Evolutionary conservation across 2,113 vertebrate genomes (phyloP).

Genomic region (Syngnathoides biaculeatus): DNA sequence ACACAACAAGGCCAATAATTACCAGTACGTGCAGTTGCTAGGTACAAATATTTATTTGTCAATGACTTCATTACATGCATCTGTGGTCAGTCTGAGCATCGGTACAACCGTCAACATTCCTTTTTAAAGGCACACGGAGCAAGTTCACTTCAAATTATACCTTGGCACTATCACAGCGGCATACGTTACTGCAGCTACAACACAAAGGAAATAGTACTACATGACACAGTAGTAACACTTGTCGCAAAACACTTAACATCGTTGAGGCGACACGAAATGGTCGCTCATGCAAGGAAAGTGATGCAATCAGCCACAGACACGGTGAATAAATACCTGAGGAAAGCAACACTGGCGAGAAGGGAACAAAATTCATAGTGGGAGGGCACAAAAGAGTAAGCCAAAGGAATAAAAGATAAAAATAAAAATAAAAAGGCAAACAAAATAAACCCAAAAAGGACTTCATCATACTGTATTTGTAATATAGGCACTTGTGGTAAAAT

Average conservation of each 20-base stretch:
- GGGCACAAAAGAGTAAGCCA: neutral
- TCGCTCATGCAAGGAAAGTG: slow-evolving; percentile 3
- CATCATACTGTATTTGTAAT: neutral
- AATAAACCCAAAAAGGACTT: neutral
- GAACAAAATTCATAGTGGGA: neutral
- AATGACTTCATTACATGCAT: neutral
- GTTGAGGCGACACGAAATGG: neutral
- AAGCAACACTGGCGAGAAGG: neutral
- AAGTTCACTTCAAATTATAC: neutral
- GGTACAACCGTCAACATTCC: neutral
- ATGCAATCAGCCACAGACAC: neutral
- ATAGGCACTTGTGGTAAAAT: slow-evolving; percentile 1
- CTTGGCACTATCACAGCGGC: neutral
- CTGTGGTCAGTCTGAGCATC: neutral
- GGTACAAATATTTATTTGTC: neutral
- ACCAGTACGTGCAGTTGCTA: neutral
- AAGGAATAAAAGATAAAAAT: neutral
- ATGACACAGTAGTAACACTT: neutral
- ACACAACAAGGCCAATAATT: neutral
- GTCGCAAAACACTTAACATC: neutral
- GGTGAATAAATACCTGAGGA: slow-evolving; percentile 1
- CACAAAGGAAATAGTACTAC: neutral
- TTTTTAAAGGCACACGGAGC: neutral
- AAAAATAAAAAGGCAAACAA: too few species aligned
- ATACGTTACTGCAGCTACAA: neutral